Conservation (phyloP, 2,797 vertebrate species). For the Acrossocheilus fasciatus region DNA sequence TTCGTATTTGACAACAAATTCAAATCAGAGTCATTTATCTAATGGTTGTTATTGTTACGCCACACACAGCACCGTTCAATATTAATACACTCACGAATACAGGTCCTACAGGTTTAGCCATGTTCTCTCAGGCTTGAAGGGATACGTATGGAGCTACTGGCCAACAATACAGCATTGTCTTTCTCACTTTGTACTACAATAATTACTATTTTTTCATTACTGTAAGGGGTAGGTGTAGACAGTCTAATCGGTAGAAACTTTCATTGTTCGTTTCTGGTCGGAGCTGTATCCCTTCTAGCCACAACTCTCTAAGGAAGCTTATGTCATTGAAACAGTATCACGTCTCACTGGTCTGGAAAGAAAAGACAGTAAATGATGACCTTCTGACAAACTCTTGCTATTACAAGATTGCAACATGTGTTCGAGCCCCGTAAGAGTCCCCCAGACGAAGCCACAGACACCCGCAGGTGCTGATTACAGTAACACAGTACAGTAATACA, state of each 20-base stretch:
- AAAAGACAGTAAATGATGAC: slow-evolving; percentile 43
- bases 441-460: slow-evolving; percentile 1
- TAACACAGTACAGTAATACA: neutral
- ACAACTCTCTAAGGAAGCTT: neutral
- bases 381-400: slow-evolving; percentile 1
- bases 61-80: neutral
- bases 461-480: neutral
- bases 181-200: too few species aligned
- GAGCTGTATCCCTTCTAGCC: too few species aligned
- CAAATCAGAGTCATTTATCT: neutral
- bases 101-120: neutral
- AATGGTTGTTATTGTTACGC: neutral
- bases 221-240: too few species aligned
- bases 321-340: neutral
- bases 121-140: neutral
- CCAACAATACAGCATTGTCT: too few species aligned
- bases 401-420: neutral
- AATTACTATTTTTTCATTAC: too few species aligned
- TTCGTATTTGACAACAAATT: neutral
- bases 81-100: neutral
- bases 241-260: too few species aligned
- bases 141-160: too few species aligned
- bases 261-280: too few species aligned
- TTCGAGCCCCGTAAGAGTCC: neutral
- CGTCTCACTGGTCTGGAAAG: neutral